Percentiles rank a stretch among this genome's conserved stretches.
These are phyloP conservation scores for Laticauda colubrina DNA, from an alignment of 2,113 vertebrate genomes.

Conservation along the genomic window DNA sequence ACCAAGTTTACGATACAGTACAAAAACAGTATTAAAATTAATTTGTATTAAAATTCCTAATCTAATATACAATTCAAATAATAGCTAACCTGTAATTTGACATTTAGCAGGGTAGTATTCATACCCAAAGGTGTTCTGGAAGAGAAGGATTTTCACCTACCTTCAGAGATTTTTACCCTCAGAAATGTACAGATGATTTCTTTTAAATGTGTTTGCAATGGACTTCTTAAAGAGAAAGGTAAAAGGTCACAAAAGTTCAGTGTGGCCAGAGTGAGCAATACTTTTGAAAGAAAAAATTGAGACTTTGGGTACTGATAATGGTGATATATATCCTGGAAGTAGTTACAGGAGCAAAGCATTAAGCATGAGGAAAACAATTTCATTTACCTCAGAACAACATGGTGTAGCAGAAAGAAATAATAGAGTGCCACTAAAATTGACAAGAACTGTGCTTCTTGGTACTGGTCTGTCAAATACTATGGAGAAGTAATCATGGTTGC, in stretches of 20 bases:
- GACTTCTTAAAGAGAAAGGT: neutral
- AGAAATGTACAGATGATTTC: neutral
- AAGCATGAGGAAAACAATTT: neutral
- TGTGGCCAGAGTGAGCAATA: neutral
- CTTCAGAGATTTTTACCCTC: neutral
- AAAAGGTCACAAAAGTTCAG: neutral
- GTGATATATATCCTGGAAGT: neutral
- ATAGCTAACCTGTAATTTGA: neutral
- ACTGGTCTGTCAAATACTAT: neutral
- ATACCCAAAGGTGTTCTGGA: neutral
- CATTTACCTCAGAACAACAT: neutral
- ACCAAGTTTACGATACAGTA: neutral
- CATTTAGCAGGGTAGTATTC: neutral
- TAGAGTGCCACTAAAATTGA: neutral
- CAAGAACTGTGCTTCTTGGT: neutral
- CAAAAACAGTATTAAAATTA: neutral
- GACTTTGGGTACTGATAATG: neutral
- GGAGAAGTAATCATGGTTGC: neutral
- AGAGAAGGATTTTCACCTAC: neutral
- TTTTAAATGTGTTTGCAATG: neutral
- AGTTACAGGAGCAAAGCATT: neutral
- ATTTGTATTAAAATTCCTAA: neutral
- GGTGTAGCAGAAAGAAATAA: neutral
- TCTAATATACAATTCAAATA: neutral
- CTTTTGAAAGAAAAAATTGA: neutral